These are phyloP conservation scores for Crenichthys baileyi DNA, from an alignment of 2,797 vertebrate species.

Conservation along the genomic window DNA sequence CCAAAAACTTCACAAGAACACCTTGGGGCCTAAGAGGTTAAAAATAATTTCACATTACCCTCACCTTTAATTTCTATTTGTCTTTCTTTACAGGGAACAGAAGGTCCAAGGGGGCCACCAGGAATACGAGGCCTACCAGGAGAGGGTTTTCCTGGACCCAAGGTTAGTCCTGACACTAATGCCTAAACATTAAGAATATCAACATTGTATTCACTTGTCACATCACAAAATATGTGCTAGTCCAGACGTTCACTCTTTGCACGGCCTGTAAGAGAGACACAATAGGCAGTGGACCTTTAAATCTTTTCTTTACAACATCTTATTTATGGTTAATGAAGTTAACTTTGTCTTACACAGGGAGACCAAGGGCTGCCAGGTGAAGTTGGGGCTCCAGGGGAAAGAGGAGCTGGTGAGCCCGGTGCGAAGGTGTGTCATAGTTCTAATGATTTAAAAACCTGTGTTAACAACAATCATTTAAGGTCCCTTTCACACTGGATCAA, in stretches of 20 bases:
- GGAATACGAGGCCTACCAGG: slow-evolving; percentile 83
- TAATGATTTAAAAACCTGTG: not conserved
- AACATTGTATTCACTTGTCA: not conserved
- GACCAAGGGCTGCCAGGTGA: slow-evolving; percentile 88
- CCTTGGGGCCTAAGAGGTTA: not conserved
- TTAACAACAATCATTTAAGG: not conserved
- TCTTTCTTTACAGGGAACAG: slow-evolving; percentile 77
- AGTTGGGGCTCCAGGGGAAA: slow-evolving; percentile 83
- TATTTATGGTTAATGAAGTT: no score
- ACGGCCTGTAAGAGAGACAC: not conserved
- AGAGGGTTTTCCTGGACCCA: slow-evolving; percentile 86
- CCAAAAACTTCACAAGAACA: no score
- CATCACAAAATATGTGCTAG: not conserved
- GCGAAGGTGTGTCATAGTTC: slow-evolving; percentile 79
- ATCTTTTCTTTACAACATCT: not conserved
- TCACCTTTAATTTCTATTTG: not conserved
- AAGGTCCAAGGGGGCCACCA: slow-evolving; percentile 85
- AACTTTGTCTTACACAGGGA: slow-evolving; percentile 70
- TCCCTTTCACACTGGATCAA: not conserved
- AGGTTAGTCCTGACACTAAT: slow-evolving; percentile 73
- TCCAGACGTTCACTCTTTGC: not conserved
- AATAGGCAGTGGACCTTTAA: not conserved
- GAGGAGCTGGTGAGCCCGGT: slow-evolving; percentile 84
- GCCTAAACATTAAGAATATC: not conserved
- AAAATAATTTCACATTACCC: not conserved